Evolutionary conservation across 1,140 invertebrate genomes (phyloP).

Genomic region (Drosophila tani): DNA sequence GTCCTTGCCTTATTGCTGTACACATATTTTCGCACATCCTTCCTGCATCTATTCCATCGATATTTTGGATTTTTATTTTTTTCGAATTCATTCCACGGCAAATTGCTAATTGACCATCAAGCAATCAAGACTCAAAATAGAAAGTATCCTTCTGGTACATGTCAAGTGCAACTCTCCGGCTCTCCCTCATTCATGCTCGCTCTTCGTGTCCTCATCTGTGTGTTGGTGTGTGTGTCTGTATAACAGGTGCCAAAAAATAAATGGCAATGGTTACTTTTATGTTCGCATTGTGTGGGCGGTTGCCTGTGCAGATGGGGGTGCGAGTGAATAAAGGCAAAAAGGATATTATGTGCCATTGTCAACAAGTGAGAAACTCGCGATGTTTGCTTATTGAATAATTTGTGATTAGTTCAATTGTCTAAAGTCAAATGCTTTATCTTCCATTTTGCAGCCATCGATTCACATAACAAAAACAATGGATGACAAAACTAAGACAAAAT

Average conservation of each 20-base stretch:
- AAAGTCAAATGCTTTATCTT: constrained; percentile 21
- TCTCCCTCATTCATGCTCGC: constrained; percentile 12
- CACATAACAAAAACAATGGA: constrained; percentile 54
- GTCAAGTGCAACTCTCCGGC: constrained; percentile 57
- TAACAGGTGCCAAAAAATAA: constrained; percentile 72
- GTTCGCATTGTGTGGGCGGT: constrained; percentile 53
- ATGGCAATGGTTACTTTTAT: constrained; percentile 71
- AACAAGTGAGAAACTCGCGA: constrained; percentile 64
- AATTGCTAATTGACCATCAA: constrained; percentile 79
- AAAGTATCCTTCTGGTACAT: constrained; percentile 58
- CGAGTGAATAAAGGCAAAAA: constrained; percentile 55
- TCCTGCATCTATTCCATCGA: constrained; percentile 58
- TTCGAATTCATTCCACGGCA: constrained; percentile 58
- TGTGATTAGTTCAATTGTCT: constrained; percentile 26
- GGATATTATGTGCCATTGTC: constrained; percentile 59
- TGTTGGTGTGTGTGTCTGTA: constrained; percentile 46
- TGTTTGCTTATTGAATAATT: constrained; percentile 43
- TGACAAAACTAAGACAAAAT: constrained; percentile 46
- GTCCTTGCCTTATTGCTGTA: constrained; percentile 41
- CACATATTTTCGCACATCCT: constrained; percentile 70
- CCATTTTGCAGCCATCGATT: constrained; percentile 21
- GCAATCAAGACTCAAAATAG: constrained; percentile 66
- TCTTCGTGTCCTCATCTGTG: constrained; percentile 19
- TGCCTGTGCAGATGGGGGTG: constrained; percentile 14
- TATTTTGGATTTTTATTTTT: constrained; percentile 42